Evolutionary conservation across 2,113 vertebrate genomes (phyloP).

Genomic region (Circaetus cinerascens): DNA sequence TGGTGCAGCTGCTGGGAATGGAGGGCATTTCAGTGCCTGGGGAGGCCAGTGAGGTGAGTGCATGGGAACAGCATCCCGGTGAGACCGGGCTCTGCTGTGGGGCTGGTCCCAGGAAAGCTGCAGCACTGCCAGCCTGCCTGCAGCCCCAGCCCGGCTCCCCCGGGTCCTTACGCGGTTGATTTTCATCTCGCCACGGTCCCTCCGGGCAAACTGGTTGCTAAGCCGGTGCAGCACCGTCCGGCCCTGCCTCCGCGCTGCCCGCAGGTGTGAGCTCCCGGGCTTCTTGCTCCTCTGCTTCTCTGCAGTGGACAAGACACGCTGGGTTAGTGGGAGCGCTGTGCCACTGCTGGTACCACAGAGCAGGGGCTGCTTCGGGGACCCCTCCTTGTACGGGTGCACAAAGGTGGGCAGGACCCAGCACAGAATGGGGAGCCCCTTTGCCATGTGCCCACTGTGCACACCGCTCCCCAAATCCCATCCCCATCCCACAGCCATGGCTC

Average conservation of each 20-base stretch:
- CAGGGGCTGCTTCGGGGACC: not conserved
- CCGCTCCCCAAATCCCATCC: not conserved
- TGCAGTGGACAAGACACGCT: not conserved
- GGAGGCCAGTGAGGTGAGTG: not conserved
- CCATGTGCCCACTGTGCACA: rapidly evolving
- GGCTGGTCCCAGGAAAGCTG: not conserved
- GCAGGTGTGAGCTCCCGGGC: constrained; percentile 67
- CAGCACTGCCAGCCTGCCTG: not conserved
- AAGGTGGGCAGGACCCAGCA: not conserved
- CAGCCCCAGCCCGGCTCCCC: not conserved
- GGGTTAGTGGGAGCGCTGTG: not conserved
- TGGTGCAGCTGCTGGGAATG: rapidly evolving
- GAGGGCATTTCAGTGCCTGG: rapidly evolving
- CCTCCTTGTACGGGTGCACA: rapidly evolving
- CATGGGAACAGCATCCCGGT: not conserved
- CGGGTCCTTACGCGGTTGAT: constrained; percentile 81
- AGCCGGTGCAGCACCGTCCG: constrained; percentile 79
- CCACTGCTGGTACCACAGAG: not conserved
- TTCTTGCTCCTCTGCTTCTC: constrained; percentile 75
- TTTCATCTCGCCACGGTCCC: constrained; percentile 75
- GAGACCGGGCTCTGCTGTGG: not conserved
- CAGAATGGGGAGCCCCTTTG: not conserved
- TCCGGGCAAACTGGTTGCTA: constrained; percentile 78
- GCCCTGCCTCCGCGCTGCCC: constrained; percentile 75
- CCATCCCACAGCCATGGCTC: not conserved